These are phyloP conservation scores for Boloria selene DNA, from an alignment of 2,888 invertebrate species.

Conservation along the genomic window DNA sequence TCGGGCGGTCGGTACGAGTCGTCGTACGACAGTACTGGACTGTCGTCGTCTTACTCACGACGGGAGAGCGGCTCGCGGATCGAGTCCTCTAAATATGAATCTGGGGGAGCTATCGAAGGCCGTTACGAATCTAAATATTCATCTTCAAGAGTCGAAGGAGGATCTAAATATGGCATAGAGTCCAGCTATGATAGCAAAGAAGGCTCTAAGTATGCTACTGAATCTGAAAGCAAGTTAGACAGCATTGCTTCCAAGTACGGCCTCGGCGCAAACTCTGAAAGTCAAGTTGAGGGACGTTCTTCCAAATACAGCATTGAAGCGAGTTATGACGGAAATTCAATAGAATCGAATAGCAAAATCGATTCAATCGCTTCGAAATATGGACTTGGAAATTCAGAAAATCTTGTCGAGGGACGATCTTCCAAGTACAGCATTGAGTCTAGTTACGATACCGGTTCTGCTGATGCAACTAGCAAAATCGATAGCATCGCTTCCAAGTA, in stretches of 20 bases:
- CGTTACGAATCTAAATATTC: slow-evolving; percentile 71
- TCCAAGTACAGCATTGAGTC: slow-evolving; percentile 56
- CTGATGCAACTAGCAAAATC: slow-evolving; percentile 55
- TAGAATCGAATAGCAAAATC: slow-evolving; percentile 54
- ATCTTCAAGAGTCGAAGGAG: slow-evolving; percentile 49
- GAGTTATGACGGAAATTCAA: slow-evolving; percentile 41
- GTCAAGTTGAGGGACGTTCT: slow-evolving; percentile 42
- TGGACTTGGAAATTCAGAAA: slow-evolving; percentile 54
- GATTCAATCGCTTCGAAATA: slow-evolving; percentile 54
- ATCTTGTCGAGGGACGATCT: slow-evolving; percentile 55
- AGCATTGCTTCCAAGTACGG: slow-evolving; percentile 66
- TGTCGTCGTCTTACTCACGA: slow-evolving; percentile 61
- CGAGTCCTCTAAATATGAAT: slow-evolving; percentile 60
- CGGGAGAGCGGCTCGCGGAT: slow-evolving; percentile 69
- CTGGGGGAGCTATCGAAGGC: slow-evolving; percentile 62
- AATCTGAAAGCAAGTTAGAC: slow-evolving; percentile 58
- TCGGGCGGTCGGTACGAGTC: slow-evolving; percentile 70
- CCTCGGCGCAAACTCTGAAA: slow-evolving; percentile 56
- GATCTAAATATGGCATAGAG: slow-evolving; percentile 53
- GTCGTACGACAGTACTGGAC: slow-evolving; percentile 62
- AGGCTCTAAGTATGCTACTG: slow-evolving; percentile 53
- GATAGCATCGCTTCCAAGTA: slow-evolving; percentile 60
- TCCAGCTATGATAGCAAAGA: slow-evolving; percentile 50
- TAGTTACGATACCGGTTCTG: slow-evolving; percentile 48
- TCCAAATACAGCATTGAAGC: slow-evolving; percentile 44